Conservation (phyloP, 1,140 invertebrate genomes). For the Hestina assimilis region DNA sequence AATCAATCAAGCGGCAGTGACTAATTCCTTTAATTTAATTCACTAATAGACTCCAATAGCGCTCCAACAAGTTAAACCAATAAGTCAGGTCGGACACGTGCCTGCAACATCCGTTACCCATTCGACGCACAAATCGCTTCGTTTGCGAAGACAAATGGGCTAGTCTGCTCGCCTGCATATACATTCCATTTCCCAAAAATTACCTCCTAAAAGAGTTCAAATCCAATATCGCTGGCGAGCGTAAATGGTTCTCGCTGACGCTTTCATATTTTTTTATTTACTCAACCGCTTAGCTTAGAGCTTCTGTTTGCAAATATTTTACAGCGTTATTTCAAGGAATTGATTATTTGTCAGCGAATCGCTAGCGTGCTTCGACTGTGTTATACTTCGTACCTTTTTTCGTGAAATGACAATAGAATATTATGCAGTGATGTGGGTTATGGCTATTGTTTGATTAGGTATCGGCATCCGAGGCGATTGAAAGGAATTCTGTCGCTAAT, state of each 20-base stretch:
- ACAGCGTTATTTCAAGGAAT: slow-evolving; percentile 6
- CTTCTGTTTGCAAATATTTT: slow-evolving; percentile 13
- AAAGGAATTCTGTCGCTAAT: slow-evolving; percentile 50
- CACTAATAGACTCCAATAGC: slow-evolving; percentile 55
- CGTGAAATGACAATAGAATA: slow-evolving; percentile 52
- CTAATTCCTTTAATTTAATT: slow-evolving; percentile 41
- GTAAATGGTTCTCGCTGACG: slow-evolving; percentile 30
- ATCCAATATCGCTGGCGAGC: slow-evolving; percentile 52
- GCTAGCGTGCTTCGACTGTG: slow-evolving; percentile 41
- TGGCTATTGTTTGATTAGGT: slow-evolving; percentile 66
- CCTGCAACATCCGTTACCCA: slow-evolving; percentile 68
- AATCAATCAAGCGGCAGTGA: slow-evolving; percentile 17
- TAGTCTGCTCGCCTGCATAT: slow-evolving; percentile 52
- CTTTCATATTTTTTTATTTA: slow-evolving; percentile 43
- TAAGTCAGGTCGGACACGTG: slow-evolving; percentile 66
- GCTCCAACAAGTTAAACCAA: slow-evolving; percentile 54
- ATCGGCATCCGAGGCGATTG: slow-evolving; percentile 49
- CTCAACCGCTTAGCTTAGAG: slow-evolving; percentile 11
- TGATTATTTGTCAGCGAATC: slow-evolving; percentile 34
- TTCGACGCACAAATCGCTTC: slow-evolving; percentile 73
- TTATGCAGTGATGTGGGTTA: slow-evolving; percentile 38
- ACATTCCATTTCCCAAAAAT: slow-evolving; percentile 69
- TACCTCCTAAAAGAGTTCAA: slow-evolving; percentile 58
- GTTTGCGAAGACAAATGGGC: slow-evolving; percentile 75
- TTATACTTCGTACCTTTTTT: slow-evolving; percentile 50